Evolutionary conservation across 2,113 vertebrate genomes (phyloP), one percentile per base, ranked within the genome.

Genomic region (Talpa occidentalis): DNA sequence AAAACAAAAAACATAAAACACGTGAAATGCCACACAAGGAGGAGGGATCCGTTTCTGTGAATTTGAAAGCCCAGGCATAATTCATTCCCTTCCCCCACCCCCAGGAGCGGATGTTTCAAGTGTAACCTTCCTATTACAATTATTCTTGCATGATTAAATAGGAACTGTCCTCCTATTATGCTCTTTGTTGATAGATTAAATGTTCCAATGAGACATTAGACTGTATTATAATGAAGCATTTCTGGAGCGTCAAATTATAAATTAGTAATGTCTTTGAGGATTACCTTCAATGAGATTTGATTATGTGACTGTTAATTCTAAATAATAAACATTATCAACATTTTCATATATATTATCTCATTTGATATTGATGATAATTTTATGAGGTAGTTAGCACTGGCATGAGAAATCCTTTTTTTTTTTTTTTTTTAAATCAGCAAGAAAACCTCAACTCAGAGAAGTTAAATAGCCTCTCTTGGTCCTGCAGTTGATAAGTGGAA

Each of bases 101-200:
- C 83, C 73, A 88, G 60, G 59, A 93, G 73, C 2, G 59, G 40
- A 62, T 92, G 82, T 60, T 96, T 97, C 90, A 88, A 94, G 81
- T 92, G 90, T 94, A 96, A 96, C 90, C 93, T 97, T 96, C 90
- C 35, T 86, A 78, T 92, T 88, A 78, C 67, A 92, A 92, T 96
- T 92, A 95, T 93, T 94, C 77, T 85, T 94, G 88, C 92, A 35
- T 96, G 97, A 96, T 97, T 95, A 96, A 93, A 97, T 96, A 95
- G 88, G 93, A 93, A 82, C 84, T 86, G 78, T 91, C 81, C 80
- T 72, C 60, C 79, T 82, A 7, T 88, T 96, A 76, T 66, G 82
- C 77, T 96, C 95, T 97, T 94, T 95, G 96, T 97, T 90, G 93
- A 88, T 95, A 79, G 92, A 96, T 93, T 96, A 95, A 95, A 82